A percentile compares a stretch with the other conserved stretches of the same genome.
phyloP scores from a whole-genome alignment of 2,797 vertebrate genomes.

The Trematomus bernacchii region DNA sequence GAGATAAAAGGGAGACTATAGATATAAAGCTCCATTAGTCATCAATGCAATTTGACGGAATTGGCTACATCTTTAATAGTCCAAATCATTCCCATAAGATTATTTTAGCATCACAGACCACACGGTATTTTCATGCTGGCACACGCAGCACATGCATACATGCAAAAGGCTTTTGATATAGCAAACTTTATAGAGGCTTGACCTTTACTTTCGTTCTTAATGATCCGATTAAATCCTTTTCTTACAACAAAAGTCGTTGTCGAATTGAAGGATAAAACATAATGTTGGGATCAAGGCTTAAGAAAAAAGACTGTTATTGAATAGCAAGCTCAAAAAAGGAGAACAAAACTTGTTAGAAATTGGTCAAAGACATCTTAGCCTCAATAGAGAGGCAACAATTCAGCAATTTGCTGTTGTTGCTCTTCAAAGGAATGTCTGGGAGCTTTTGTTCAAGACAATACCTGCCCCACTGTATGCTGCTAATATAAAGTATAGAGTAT shows the following conservation, averaged over 20 bases:
- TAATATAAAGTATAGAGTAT: too few relatives aligned
- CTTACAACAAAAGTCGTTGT: too few relatives aligned
- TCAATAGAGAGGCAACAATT: neutral
- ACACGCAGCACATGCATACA: neutral
- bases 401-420: neutral
- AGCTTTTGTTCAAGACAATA: neutral
- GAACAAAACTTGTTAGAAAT: neutral
- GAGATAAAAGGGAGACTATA: neutral
- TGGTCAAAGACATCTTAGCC: too few relatives aligned
- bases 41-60: neutral
- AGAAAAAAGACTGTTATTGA: neutral
- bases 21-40: neutral
- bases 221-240: too few relatives aligned
- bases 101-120: neutral
- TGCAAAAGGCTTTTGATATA: neutral
- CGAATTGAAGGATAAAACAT: neutral
- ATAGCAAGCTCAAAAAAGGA: neutral
- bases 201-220: neutral
- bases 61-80: neutral
- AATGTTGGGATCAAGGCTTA: neutral
- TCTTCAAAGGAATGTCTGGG: neutral
- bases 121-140: neutral
- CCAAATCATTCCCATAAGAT: neutral
- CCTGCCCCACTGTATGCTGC: too few relatives aligned
- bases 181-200: neutral